Evolutionary conservation across 2,113 vertebrate species (phyloP).

Genomic region (Alosa alosa): DNA sequence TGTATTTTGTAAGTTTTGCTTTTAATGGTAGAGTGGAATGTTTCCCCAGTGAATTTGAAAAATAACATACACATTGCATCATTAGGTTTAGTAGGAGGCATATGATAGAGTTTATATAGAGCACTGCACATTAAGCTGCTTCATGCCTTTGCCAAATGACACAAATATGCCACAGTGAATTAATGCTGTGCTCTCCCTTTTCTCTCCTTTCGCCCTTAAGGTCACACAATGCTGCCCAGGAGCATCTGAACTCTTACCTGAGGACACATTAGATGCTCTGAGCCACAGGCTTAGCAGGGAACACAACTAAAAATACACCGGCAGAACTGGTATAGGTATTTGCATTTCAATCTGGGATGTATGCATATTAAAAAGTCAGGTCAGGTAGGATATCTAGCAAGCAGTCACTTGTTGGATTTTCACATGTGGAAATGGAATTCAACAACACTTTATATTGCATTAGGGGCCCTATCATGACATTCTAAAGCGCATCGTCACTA

Average conservation of each 20-base stretch:
- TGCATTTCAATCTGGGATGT: not conserved
- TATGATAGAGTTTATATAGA: not conserved
- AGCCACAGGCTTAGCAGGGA: not conserved
- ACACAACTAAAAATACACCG: not conserved
- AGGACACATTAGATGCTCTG: conserved; percentile 12
- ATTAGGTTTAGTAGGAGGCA: not conserved
- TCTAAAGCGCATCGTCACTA: too few relatives aligned
- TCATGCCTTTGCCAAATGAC: not conserved
- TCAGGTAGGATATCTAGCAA: not conserved
- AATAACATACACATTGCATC: not conserved
- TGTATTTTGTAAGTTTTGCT: not conserved
- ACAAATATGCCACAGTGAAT: conserved; percentile 22
- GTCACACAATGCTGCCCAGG: not conserved
- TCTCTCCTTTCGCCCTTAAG: conserved; percentile 15
- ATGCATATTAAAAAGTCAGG: not conserved
- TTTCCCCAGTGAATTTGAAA: not conserved
- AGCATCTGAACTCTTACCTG: conserved; percentile 18
- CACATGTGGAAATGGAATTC: not conserved
- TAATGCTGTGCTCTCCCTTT: not conserved
- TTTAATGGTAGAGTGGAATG: not conserved
- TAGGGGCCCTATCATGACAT: too few relatives aligned
- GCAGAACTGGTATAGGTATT: not conserved
- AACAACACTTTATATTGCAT: not conserved
- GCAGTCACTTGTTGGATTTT: not conserved
- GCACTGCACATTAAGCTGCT: conserved; percentile 12